These are phyloP conservation scores for Nephila pilipes DNA, from an alignment of 1,140 invertebrate genomes.

Conservation along the genomic window DNA sequence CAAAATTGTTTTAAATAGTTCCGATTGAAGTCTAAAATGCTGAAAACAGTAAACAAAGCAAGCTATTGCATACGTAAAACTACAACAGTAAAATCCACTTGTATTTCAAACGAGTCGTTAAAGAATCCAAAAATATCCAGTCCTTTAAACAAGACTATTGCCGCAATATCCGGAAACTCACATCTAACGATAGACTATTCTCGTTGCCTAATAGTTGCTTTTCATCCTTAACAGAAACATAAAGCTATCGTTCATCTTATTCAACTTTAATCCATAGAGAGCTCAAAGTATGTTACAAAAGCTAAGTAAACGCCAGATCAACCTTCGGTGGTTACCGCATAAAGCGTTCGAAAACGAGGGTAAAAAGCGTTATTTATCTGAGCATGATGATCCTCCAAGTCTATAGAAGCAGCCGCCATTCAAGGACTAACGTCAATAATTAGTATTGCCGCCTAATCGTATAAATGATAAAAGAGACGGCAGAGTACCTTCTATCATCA, in stretches of 20 bases:
- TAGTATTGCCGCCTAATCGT: conserved; percentile 76
- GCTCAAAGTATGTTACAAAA: conserved; percentile 17
- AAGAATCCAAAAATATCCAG: too few species aligned
- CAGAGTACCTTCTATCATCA: conserved; percentile 30
- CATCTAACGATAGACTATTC: neutral
- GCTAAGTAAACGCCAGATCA: conserved; percentile 52
- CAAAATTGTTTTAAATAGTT: too few species aligned
- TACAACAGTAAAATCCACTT: too few species aligned
- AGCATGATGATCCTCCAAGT: conserved; percentile 38
- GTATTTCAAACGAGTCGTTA: too few species aligned
- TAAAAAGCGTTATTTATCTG: conserved; percentile 69
- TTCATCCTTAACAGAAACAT: neutral
- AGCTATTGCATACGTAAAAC: too few species aligned
- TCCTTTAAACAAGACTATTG: too few species aligned
- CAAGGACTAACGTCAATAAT: conserved; percentile 73
- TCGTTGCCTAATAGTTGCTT: neutral
- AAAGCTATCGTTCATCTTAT: conserved; percentile 1
- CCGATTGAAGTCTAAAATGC: too few species aligned
- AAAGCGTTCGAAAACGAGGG: conserved; percentile 53
- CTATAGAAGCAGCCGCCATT: conserved; percentile 70
- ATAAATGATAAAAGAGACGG: conserved; percentile 66
- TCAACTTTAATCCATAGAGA: conserved; percentile 32
- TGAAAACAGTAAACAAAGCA: too few species aligned
- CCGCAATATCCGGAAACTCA: neutral
- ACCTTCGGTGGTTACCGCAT: conserved; percentile 61